Conservation (phyloP, 2,888 invertebrate species). For the Saturnia pavonia region DNA sequence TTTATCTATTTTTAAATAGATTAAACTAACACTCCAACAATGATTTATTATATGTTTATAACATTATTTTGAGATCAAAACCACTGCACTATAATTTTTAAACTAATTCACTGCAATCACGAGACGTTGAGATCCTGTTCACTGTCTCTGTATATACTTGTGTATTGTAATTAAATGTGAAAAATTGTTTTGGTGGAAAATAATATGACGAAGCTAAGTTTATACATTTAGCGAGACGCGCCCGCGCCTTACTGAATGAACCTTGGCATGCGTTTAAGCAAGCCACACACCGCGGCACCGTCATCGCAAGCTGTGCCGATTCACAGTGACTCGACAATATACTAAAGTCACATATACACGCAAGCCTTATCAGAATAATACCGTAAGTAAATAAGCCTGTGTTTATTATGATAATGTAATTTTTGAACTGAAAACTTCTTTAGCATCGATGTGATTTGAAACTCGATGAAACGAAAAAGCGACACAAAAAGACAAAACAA, state of each 20-base stretch:
- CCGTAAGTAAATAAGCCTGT: neutral
- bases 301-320: slow-evolving; percentile 26
- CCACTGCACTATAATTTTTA: slow-evolving; percentile 6
- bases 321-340: slow-evolving; percentile 49
- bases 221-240: slow-evolving; percentile 9
- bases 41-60: neutral
- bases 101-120: slow-evolving; percentile 10
- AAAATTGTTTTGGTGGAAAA: neutral
- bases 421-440: no score
- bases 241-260: slow-evolving; percentile 18
- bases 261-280: slow-evolving; percentile 4
- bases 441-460: no score
- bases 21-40: neutral
- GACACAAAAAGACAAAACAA: no score
- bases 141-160: neutral
- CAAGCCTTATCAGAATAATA: neutral
- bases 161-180: neutral
- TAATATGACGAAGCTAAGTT: neutral
- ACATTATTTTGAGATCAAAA: slow-evolving; percentile 11
- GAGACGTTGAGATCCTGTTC: neutral
- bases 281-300: slow-evolving; percentile 15
- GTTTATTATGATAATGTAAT: neutral
- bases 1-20: neutral
- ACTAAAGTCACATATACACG: slow-evolving; percentile 4
- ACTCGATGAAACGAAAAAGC: no score